A percentile compares a stretch with the other conserved stretches of the same genome.
These are phyloP conservation scores for Cloeon dipterum DNA, from an alignment of 2,888 invertebrate genomes.

Conservation along the genomic window DNA sequence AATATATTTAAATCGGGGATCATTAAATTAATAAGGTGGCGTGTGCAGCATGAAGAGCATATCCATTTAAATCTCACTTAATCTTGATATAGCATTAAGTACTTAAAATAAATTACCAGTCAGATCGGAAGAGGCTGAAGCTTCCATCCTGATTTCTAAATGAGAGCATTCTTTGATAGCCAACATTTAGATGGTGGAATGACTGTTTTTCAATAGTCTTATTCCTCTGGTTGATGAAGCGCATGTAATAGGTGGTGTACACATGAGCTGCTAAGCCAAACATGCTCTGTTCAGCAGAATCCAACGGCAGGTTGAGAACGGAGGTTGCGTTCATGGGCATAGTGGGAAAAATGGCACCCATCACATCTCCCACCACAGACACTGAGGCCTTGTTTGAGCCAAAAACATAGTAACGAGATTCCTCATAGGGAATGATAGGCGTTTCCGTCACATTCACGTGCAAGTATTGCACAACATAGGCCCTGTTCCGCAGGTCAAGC, in stretches of 20 bases:
- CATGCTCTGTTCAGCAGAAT: conserved; percentile 85
- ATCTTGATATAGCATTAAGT: no score
- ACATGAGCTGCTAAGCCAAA: conserved; percentile 92
- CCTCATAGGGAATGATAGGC: conserved; percentile 77
- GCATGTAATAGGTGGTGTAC: conserved; percentile 76
- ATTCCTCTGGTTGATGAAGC: conserved; percentile 70
- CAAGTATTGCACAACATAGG: conserved; percentile 82
- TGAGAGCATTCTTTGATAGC: conserved; percentile 73
- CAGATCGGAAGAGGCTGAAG: conserved; percentile 73
- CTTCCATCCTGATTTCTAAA: conserved; percentile 81
- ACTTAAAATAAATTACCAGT: conserved; percentile 39
- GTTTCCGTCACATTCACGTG: conserved; percentile 88
- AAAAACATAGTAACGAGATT: conserved; percentile 77
- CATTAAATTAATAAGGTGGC: no score
- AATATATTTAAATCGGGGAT: no score
- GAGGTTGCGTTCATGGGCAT: conserved; percentile 80
- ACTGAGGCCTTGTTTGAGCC: conserved; percentile 71
- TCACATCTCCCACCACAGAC: conserved; percentile 75
- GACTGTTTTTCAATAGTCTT: conserved; percentile 54
- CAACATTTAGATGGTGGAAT: conserved; percentile 72
- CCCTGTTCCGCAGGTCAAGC: conserved; percentile 76
- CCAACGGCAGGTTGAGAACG: conserved; percentile 59
- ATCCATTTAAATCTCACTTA: no score
- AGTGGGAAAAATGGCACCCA: conserved; percentile 78
- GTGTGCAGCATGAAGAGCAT: no score